Evolutionary conservation across 2,113 vertebrate genomes (phyloP), one percentile per base, ranked within the genome.

Genomic region (Pterocles gutturalis): DNA sequence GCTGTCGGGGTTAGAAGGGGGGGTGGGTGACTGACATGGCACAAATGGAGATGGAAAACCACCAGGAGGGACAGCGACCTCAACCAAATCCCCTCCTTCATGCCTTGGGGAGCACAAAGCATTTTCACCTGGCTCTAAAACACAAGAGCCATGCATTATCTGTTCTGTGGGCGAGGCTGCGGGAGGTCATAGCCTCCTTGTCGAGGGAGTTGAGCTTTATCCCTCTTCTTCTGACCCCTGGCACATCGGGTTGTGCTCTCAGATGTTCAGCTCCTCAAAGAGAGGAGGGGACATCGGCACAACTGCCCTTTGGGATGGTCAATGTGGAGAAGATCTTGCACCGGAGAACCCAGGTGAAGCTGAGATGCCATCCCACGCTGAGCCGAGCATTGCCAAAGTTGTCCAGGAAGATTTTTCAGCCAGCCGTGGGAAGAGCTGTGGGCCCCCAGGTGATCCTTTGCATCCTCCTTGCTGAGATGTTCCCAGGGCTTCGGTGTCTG

Each of bases 141-240:
- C 2, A 0, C 9, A 10, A 16, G 33, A 33, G 17, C 17, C 17
- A 26, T 9, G 18, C 0, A 5, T 45, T 61, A 4, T 5, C 55
- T 0, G 1, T 48, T 43, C 46, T 24, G 31, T 36, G 4, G 67
- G 25, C 10, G 5, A 20, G n/a, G 41, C n/a, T 54, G 26, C 24
- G 9, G 21, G n/a, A 36, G 41, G 26, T 10, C 58, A 41, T 11
- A 21, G n/a, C 41, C 70, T 48, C 70, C 14, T 38, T 15, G 28
- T 55, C 1, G 2, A 33, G 46, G 38, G 69, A 46, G 31, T 5
- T 19, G 38, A 64, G 48, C 33, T 64, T 62, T 7, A 62, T 25
- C 20, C 33, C 25, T 19, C 7, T 28, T 29, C 31, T 43, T 10
- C 57, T 31, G 16, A 19, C 28, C 21, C 21, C 26, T 19, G 7